Percentiles rank a stretch among this genome's conserved stretches.
These are phyloP conservation scores for Eristalinus aeneus DNA, from an alignment of 2,888 invertebrate genomes.

Conservation along the genomic window DNA sequence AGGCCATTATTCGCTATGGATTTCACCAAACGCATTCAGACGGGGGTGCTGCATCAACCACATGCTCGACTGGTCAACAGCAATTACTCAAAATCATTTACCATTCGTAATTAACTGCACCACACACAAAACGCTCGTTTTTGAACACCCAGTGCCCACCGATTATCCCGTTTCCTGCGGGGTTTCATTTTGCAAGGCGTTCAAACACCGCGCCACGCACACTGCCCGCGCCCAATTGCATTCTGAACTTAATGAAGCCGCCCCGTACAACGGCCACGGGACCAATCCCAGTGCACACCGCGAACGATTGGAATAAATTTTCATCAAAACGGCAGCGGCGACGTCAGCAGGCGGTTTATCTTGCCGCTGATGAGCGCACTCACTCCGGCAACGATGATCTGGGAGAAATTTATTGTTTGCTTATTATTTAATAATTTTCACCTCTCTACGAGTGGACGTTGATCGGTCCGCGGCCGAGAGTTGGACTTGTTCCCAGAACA, in stretches of 20 bases:
- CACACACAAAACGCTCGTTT: conserved; percentile 2
- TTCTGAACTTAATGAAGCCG: too few relatives aligned
- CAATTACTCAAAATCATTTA: conserved; percentile 22
- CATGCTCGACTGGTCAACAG: conserved; percentile 19
- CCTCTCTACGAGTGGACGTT: conserved; percentile 30
- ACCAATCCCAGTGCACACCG: background rate
- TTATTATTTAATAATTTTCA: conserved; percentile 65
- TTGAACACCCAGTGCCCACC: background rate
- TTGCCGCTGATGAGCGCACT: conserved; percentile 64
- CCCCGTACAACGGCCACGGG: too few relatives aligned
- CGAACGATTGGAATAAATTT: conserved; percentile 37
- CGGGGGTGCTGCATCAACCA: background rate
- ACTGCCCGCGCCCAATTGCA: conserved; percentile 8
- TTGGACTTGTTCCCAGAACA: conserved; percentile 26
- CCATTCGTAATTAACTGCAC: conserved; percentile 2
- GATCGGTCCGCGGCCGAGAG: background rate
- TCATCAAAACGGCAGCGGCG: conserved; percentile 7
- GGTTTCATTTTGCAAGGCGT: conserved; percentile 32
- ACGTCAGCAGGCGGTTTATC: conserved; percentile 43
- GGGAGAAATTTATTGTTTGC: conserved; percentile 54
- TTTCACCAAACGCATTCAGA: background rate
- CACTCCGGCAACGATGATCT: conserved; percentile 35
- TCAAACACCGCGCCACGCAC: background rate
- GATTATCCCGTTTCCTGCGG: conserved; percentile 29
- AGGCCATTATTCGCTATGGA: background rate